Evolutionary conservation across 1,140 invertebrate genomes (phyloP), one percentile per base, ranked within the genome.

Genomic region (Helicoverpa zea): DNA sequence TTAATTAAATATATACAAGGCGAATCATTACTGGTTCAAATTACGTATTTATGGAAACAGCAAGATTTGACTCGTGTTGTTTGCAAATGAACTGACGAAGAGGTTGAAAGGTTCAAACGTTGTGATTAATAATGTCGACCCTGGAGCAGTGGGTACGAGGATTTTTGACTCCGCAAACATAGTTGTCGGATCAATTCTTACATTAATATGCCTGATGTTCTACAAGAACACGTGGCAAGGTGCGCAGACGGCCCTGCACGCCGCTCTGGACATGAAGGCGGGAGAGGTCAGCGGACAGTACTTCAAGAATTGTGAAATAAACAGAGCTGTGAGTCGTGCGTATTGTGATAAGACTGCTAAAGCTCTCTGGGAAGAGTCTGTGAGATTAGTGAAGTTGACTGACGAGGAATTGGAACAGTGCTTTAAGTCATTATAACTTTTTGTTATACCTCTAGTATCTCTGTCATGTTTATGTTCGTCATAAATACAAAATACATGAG

Each of bases 31-130:
- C n/a, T 97, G 96, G 81, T 94, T 91, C 63, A 84, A 95, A 0
- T n/a, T 92, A 0, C 82, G 79, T 64, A 93, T 94, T 13, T 98
- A 97, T 86, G 82, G 87, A 1, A 96, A 96, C 83, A 97, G 96
- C 85, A 98, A 98, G 94, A 86, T 97, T 16, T 96, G 96, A 56
- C 96, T 97, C 68, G 88, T 97, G n/a, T 87, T 97, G 2, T 97
- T 97, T 84, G 95, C 96, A 0, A 93, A 88, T 43, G 96, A 97
- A 87, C 89, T 98, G n/a, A 90, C 95, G 1, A 93, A 92, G 70
- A 91, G 91, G 82, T 87, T 97, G 47, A 88, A 95, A 93, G 95
- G 95, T 95, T 92, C 80, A 0, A 95, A 95, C 30, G 94, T 97
- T 5, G 95, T 95, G 1, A 90, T 94, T 0, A 96, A 97, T 82